A percentile compares a stretch with the other conserved stretches of the same genome.
Evolutionary conservation across 2,888 invertebrate genomes (phyloP).

Genomic region (Atrina japonica): DNA sequence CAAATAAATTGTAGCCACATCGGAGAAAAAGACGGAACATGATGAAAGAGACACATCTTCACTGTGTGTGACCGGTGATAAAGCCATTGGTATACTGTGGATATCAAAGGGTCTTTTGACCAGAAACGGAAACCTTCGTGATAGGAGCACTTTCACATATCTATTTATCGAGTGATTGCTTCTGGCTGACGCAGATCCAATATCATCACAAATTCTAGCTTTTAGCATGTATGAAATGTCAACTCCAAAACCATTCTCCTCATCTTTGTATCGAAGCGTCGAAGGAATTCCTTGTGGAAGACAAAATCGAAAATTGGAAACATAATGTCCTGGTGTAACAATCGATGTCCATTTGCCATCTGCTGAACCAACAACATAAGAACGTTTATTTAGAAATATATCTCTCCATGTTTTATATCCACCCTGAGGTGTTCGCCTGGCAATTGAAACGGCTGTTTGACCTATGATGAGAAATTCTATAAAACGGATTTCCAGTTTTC

Average conservation of each 20-base stretch:
- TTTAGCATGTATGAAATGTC: constrained; percentile 69
- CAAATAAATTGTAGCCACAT: constrained; percentile 57
- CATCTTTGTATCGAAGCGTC: constrained; percentile 61
- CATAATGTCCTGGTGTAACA: constrained; percentile 73
- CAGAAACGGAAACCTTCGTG: constrained; percentile 60
- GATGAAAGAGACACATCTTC: constrained; percentile 69
- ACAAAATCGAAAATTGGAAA: constrained; percentile 69
- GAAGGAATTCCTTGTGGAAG: constrained; percentile 72
- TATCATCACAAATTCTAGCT: constrained; percentile 73
- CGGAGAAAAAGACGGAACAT: constrained; percentile 53
- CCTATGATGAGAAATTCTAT: constrained; percentile 73
- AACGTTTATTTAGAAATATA: constrained; percentile 69
- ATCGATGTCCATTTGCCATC: constrained; percentile 65
- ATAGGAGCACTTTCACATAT: constrained; percentile 65
- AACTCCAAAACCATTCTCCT: constrained; percentile 61
- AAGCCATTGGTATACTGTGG: constrained; percentile 62
- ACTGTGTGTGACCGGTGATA: constrained; percentile 64
- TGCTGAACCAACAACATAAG: constrained; percentile 68
- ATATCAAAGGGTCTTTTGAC: constrained; percentile 69
- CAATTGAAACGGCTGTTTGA: constrained; percentile 58
- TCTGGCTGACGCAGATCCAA: constrained; percentile 52
- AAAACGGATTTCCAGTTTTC: constrained; percentile 68
- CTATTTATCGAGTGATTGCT: constrained; percentile 56
- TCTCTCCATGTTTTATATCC: constrained; percentile 60
- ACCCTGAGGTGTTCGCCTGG: constrained; percentile 31